phyloP scores from a whole-genome alignment of 2,888 invertebrate genomes.

The Nomada ferruginata region DNA sequence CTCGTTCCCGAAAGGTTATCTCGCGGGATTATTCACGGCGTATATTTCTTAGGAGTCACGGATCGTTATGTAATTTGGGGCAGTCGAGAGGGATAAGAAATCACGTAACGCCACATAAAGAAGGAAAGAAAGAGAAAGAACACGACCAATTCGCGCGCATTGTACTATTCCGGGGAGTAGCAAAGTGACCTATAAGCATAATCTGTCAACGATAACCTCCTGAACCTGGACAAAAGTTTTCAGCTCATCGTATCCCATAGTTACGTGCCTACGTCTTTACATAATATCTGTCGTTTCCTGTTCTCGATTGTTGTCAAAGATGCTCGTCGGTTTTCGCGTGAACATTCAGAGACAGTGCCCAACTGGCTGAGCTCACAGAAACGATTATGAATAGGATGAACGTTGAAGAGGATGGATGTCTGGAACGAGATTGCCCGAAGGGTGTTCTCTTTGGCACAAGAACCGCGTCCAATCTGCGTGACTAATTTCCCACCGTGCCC shows the following conservation, averaged over 20 bases:
- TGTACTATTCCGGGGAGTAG: slow-evolving; percentile 25
- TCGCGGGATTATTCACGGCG: too few species aligned
- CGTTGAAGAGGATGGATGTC: neutral
- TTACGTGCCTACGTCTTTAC: neutral
- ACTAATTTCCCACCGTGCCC: slow-evolving; percentile 61
- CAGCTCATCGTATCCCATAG: slow-evolving; percentile 32
- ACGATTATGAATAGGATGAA: too few species aligned
- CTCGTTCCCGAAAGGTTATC: too few species aligned
- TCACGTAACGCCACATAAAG: neutral
- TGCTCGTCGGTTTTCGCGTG: too few species aligned
- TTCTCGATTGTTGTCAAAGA: neutral
- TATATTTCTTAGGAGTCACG: too few species aligned
- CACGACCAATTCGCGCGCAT: slow-evolving; percentile 5
- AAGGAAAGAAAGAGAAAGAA: neutral
- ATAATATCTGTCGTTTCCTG: neutral
- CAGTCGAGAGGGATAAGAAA: neutral
- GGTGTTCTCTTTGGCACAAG: neutral
- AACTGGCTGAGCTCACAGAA: too few species aligned
- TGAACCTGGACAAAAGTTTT: slow-evolving; percentile 57
- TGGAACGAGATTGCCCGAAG: slow-evolving; percentile 31
- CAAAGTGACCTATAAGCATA: slow-evolving; percentile 64
- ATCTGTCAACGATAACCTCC: slow-evolving; percentile 70
- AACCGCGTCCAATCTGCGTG: slow-evolving; percentile 57
- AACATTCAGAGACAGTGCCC: too few species aligned
- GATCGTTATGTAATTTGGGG: slow-evolving; percentile 5